These are phyloP conservation scores for Platysteira castanea DNA, from an alignment of 2,113 vertebrate species.

Conservation along the genomic window DNA sequence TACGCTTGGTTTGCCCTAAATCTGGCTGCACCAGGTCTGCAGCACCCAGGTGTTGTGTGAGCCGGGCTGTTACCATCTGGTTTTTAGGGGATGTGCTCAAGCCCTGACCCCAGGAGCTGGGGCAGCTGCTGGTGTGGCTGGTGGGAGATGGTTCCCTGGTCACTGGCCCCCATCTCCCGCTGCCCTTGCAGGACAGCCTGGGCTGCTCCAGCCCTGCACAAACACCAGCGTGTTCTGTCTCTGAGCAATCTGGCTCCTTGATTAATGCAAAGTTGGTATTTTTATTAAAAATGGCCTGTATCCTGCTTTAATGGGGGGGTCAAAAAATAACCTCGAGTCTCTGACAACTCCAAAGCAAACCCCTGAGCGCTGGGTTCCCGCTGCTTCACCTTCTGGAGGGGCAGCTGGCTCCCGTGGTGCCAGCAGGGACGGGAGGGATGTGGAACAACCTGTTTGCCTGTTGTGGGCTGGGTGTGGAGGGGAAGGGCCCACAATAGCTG, in stretches of 20 bases:
- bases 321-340: too few relatives aligned
- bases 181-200: neutral
- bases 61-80: fast-evolving
- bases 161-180: neutral
- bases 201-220: neutral
- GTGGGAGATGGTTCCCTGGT: neutral
- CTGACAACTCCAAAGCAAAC: neutral
- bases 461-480: slow-evolving; percentile 31
- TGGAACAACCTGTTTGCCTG: slow-evolving; percentile 38
- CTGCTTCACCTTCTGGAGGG: neutral
- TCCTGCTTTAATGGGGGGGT: fast-evolving
- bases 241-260: neutral
- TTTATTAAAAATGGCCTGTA: neutral
- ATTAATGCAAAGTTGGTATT: fast-evolving
- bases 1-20: fast-evolving
- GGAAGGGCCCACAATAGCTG: slow-evolving; percentile 25
- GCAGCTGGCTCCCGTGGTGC: neutral
- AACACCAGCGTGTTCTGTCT: fast-evolving
- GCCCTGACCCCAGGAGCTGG: fast-evolving
- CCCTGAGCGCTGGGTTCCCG: neutral
- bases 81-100: fast-evolving
- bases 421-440: neutral
- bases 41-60: fast-evolving
- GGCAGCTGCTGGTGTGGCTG: neutral
- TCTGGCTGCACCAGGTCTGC: neutral